A percentile compares a stretch with the other conserved stretches of the same genome.
These are phyloP conservation scores for Acanthopleura granulata DNA, from an alignment of 2,888 invertebrate genomes.

Conservation along the genomic window DNA sequence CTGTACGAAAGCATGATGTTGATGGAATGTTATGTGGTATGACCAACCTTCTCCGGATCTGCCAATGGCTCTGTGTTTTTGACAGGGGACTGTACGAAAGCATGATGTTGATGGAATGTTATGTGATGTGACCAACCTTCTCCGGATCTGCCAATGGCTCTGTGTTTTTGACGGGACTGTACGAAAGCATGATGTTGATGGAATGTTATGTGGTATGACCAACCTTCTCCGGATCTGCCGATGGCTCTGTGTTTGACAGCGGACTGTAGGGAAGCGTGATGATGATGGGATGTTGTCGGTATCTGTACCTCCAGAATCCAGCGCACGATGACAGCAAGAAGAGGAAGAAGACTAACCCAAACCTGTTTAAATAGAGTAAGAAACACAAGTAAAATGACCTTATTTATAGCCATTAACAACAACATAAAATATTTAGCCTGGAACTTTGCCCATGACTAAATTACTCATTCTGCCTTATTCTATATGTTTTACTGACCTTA, in stretches of 20 bases:
- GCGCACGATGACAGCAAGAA: constrained; percentile 56
- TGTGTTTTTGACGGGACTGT: background rate
- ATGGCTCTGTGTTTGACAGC: background rate
- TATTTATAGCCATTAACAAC: background rate
- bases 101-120: background rate
- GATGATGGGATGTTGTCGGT: background rate
- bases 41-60: background rate
- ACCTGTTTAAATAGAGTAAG: constrained; percentile 41
- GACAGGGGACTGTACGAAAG: background rate
- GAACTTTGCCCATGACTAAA: background rate
- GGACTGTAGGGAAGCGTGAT: constrained; percentile 3
- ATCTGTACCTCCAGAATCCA: constrained; percentile 56
- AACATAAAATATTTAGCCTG: background rate
- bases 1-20: background rate
- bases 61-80: background rate
- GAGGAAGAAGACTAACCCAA: constrained; percentile 57
- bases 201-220: background rate
- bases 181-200: background rate
- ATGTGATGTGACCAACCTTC: background rate
- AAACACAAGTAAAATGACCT: background rate
- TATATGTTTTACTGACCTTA: too few species aligned
- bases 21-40: background rate
- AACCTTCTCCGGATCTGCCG: background rate
- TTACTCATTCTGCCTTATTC: too few species aligned
- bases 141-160: background rate